A percentile compares a stretch with the other conserved stretches of the same genome.
These are phyloP conservation scores for Hydrocynus forskahlii DNA, from an alignment of 2,797 vertebrate species.

Conservation along the genomic window DNA sequence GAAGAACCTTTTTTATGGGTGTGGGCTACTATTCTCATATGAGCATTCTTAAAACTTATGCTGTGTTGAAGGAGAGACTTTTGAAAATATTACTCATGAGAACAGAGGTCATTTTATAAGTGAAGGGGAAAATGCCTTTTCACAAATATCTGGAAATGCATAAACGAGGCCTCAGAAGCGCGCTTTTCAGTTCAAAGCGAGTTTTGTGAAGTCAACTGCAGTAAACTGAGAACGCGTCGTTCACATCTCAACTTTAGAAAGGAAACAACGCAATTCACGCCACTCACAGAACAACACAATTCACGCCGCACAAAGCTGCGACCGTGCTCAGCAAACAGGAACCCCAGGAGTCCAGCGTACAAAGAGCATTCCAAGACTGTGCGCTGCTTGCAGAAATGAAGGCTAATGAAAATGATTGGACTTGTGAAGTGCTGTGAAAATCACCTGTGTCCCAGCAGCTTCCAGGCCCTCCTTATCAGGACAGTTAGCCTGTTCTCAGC, in stretches of 20 bases:
- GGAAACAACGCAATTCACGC: constrained; percentile 41
- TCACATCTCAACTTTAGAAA: constrained; percentile 32
- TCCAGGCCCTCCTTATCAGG: background rate
- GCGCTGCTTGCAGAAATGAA: background rate
- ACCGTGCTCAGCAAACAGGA: background rate
- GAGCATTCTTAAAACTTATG: background rate
- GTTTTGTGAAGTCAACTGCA: constrained; percentile 15
- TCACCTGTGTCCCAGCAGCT: background rate
- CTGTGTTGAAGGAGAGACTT: too few relatives aligned
- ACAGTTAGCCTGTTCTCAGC: constrained; percentile 8
- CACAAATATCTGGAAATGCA: background rate
- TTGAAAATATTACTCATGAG: too few relatives aligned
- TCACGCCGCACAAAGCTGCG: background rate
- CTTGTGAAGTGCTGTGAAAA: background rate
- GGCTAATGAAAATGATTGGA: background rate
- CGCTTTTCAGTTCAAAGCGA: constrained; percentile 15
- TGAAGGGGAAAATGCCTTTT: background rate
- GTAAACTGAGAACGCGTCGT: constrained; percentile 37
- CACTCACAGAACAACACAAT: constrained; percentile 1
- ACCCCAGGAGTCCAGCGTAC: constrained; percentile 10
- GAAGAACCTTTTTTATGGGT: too few relatives aligned
- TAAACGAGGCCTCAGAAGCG: background rate
- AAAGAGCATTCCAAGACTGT: constrained; percentile 20
- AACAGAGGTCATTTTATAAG: too few relatives aligned
- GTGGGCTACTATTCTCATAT: background rate